Base-by-base conservation (phyloP, 2,113 vertebrate species). In the Halichoerus grypus region DNA sequence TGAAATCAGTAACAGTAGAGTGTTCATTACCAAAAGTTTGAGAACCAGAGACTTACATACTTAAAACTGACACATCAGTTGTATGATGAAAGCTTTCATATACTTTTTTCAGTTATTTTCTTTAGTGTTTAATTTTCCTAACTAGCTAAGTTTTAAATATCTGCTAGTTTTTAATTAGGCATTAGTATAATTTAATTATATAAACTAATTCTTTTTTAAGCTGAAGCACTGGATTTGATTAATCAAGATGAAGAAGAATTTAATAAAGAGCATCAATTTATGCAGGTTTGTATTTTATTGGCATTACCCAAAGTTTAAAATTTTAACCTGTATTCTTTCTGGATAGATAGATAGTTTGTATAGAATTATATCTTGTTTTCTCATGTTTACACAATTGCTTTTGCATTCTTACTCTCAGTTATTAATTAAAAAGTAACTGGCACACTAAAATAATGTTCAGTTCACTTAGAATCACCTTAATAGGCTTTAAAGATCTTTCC, bases 221-320 rank as follows among this genome's bases (percentile, higher is more conserved):
- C 98, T 98, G 99, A 99, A 96, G 99, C 99, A 96, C 97, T 99
- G 97, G 99, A 99, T 95, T 99, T 99, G 98, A 99, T 99, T 97
- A 98, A 98, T 13, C 99, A 99, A 96, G 99, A 99, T 98, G 98
- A 99, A 98, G 98, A 99, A 97, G 99, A 99, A 97, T 99, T 99
- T 99, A 99, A 99, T 96, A 99, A 99, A 97, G 99, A 99, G 42
- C 99, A 99, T 97, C 99, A 98, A 9, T 99, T 99, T 96, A 98
- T 99, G 84, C 99, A 99, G 99, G 99, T 99, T 98, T 96, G 88
- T 98, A 61, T 97, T 94, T 92, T 87, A 88, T 90, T 94, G 95
- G 24, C n/a, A 81, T 84, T 87, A 92, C 88, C 16, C 26, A 77
- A 72, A 63, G 42, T 81, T 96, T 80, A 72, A 57, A 46, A 12